Evolutionary conservation across 2,797 vertebrate genomes (phyloP), one percentile per base, ranked within the genome.

Genomic region (Sebastes hopkinsi): DNA sequence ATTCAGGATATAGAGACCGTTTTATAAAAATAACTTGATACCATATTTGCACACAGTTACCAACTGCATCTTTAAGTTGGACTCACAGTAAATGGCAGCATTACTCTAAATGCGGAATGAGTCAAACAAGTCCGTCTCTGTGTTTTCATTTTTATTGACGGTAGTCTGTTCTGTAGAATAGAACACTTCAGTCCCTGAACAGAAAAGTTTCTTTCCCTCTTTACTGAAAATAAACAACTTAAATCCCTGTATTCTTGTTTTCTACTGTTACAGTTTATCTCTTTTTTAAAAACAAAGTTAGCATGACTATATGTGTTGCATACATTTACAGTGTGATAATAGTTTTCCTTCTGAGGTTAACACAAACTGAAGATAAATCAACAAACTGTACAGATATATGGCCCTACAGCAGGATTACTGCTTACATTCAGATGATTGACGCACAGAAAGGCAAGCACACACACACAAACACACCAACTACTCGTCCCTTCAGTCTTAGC

Each of bases 351-450:
- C 84, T 90, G 92, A 83, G 83, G 87, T 91, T 77, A 86, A 87
- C 86, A 92, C 87, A 88, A 92, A 92, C 68, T 25, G 25, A 86
- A 83, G 50, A 83, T 82, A 85, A 94, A 93, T 88, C 79, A 90
- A 92, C 76, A 67, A 67, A 83, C 73, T 90, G 77, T 90, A 91
- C 67, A 91, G 80, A 90, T 70, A 52, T 80, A 91, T 85, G 84
- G 69, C 92, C 88, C 83, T 87, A 87, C 82, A 94, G 73, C 94
- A 95, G 93, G 87, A 91, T 86, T 85, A 82, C 75, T 64, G 75
- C 59, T 94, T 96, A 97, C 97, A 97, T 96, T 97, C 96, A 95
- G 87, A 96, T 95, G 92, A 93, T 91, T 91, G 92, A 92, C 92
- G 94, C 81, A 92, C 82, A 90, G 77, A 81, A 71, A 73, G 22